phyloP scores from a whole-genome alignment of 2,113 vertebrate species.

The Corapipo altera region DNA sequence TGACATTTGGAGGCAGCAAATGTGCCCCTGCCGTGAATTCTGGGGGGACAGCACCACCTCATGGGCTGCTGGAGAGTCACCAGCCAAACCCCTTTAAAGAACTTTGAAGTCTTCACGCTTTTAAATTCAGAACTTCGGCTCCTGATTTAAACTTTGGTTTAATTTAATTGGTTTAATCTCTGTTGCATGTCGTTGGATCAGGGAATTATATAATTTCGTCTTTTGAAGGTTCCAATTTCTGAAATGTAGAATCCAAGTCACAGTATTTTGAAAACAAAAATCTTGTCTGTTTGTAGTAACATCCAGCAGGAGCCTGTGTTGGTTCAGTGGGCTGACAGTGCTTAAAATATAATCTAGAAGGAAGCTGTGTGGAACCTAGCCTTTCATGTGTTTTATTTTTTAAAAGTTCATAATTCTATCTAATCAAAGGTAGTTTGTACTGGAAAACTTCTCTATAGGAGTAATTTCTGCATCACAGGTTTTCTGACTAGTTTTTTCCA shows the following conservation, averaged over 20 bases:
- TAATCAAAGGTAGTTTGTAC: neutral
- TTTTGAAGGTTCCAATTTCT: neutral
- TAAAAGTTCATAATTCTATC: neutral
- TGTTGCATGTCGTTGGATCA: neutral
- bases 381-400: neutral
- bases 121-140: neutral
- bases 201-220: fast-evolving
- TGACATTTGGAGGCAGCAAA: constrained; percentile 40
- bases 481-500: neutral
- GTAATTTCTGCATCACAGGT: neutral
- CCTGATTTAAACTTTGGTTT: neutral
- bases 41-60: constrained; percentile 72
- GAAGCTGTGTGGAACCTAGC: neutral
- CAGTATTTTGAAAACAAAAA: neutral
- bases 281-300: neutral
- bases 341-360: neutral
- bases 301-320: neutral
- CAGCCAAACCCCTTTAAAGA: neutral
- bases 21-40: neutral
- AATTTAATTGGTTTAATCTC: neutral
- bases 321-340: neutral
- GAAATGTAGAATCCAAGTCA: neutral
- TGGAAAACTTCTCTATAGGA: neutral
- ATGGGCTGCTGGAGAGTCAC: constrained; percentile 16
- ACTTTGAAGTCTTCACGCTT: fast-evolving